Base-by-base conservation (phyloP, 2,113 vertebrate species). In the Nycticebus coucang region DNA sequence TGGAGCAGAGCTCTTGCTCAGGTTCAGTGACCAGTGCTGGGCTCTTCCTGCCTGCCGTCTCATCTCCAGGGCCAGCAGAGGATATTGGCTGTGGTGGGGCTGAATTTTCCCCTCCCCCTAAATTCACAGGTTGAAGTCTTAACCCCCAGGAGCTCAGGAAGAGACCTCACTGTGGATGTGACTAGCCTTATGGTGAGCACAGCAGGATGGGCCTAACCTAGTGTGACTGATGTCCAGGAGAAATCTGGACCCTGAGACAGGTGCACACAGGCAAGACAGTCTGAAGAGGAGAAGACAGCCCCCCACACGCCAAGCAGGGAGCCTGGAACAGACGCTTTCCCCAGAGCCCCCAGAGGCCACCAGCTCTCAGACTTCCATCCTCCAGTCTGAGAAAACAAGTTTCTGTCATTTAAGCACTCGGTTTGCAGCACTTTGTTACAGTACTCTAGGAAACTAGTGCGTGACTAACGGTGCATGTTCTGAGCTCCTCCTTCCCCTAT, bases 401-500 rank as follows among this genome's bases (percentile, higher is more conserved):
- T 30, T 41, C 64, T 37, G 2, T 30, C 21, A 10, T 30, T 62
- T 30, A 10, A 75, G 72, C 10, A 4, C 45, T 6, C 3, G 0
- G 0, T 19, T 7, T 18, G n/a, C 33, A 13, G 62, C 28, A 5
- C 18, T 37, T 69, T 14, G 33, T 24, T 19, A 33, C 1, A 33
- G 18, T 28, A 13, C 53, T 55, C 41, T 18, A 9, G 53, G 45
- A 24, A 53, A 17, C 33, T 19, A 12, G 37, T 26, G 50, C 13
- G 37, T 35, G 53, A 55, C 30, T 75, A 30, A 26, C 57, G 59
- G 50, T 37, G 4, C 13, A 0, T 3, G 21, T 59, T 57, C 35
- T 57, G 75, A 90, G 60, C 53, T 60, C 2, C 14, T 18, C 0
- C 21, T 57, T 79, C 28, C 45, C 22, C 24, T 33, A 0, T 37